Conservation (phyloP, 2,113 vertebrate species). For the Hemichromis elongatus region DNA sequence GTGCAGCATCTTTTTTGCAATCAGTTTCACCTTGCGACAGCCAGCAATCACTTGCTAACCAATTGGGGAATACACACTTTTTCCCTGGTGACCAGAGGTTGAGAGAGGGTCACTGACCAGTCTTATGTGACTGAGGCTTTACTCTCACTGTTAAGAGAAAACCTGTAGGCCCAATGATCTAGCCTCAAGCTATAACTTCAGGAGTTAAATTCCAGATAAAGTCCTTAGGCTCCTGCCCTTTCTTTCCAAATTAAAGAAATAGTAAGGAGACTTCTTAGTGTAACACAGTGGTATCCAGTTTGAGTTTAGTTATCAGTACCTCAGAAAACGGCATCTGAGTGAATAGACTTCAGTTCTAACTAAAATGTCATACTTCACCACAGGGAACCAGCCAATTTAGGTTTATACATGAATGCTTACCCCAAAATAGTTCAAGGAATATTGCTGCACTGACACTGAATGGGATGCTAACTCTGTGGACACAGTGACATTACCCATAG, state of each 20-base stretch:
- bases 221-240: not conserved
- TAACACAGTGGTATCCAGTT: not conserved
- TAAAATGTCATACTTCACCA: not conserved
- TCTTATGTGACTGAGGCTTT: not conserved
- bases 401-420: not conserved
- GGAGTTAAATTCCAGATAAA: not conserved
- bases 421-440: not conserved
- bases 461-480: not conserved
- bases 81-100: not conserved
- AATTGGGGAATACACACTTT: not conserved
- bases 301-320: not conserved
- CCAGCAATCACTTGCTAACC: not conserved
- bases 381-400: not conserved
- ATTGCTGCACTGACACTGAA: not conserved
- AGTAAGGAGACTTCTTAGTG: not conserved
- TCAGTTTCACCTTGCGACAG: not conserved
- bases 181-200: not conserved
- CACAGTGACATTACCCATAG: conserved; percentile 16
- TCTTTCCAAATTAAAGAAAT: not conserved
- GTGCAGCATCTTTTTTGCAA: not conserved
- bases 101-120: not conserved
- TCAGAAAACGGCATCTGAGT: not conserved
- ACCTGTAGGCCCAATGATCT: not conserved
- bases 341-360: not conserved
- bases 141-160: not conserved